Evolutionary conservation across 2,797 vertebrate genomes (phyloP).

Genomic region (Rhinatrema bivittatum): DNA sequence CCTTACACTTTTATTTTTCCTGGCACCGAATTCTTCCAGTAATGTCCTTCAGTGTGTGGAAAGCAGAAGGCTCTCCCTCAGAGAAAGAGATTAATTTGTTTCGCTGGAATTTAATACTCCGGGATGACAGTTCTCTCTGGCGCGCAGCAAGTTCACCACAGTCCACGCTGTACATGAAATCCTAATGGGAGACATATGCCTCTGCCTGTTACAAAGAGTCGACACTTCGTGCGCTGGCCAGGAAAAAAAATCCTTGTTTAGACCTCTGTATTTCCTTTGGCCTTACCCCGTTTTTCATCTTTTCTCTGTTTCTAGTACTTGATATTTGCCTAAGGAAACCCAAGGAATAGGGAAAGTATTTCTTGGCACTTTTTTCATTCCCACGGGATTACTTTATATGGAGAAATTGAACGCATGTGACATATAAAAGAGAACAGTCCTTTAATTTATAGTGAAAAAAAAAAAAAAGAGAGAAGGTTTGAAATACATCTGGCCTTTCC

Average conservation of each 20-base stretch:
- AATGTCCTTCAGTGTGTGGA: slow-evolving; percentile 50
- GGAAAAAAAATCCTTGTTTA: slow-evolving; percentile 46
- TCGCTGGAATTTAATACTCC: slow-evolving; percentile 41
- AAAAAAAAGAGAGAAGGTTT: slow-evolving; percentile 25
- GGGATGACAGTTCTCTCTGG: slow-evolving; percentile 41
- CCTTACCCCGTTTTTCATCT: slow-evolving; percentile 36
- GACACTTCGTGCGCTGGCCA: slow-evolving; percentile 28
- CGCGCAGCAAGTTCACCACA: slow-evolving; percentile 31
- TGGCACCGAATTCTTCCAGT: slow-evolving; percentile 45
- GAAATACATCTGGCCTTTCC: slow-evolving; percentile 44
- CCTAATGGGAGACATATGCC: slow-evolving; percentile 58
- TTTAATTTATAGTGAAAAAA: slow-evolving; percentile 46
- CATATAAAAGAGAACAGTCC: slow-evolving; percentile 42
- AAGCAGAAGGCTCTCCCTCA: slow-evolving; percentile 50
- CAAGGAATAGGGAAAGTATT: slow-evolving; percentile 40
- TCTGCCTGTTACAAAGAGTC: slow-evolving; percentile 45
- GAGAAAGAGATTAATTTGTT: slow-evolving; percentile 45
- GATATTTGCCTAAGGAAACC: slow-evolving; percentile 48
- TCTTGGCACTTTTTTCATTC: slow-evolving; percentile 39
- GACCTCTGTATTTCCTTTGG: slow-evolving; percentile 37
- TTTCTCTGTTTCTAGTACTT: slow-evolving; percentile 34
- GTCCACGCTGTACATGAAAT: slow-evolving; percentile 43
- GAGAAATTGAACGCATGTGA: slow-evolving; percentile 53
- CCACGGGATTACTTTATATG: slow-evolving; percentile 43
- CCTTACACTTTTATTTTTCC: slow-evolving; percentile 55